phyloP scores from a whole-genome alignment of 2,888 invertebrate species.

The Pollenia amentaria region DNA sequence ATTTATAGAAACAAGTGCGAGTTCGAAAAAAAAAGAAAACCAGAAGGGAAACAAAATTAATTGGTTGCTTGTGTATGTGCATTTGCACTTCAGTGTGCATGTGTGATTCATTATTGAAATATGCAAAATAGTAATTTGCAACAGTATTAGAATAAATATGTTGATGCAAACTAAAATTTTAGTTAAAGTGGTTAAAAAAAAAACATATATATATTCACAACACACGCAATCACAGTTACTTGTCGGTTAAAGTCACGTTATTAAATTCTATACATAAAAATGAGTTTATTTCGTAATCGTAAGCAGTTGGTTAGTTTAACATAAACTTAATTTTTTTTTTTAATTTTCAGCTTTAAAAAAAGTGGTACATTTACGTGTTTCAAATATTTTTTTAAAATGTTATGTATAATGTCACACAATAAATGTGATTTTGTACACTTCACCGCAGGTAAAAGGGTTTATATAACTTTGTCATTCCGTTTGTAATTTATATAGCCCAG shows the following conservation, averaged over 20 bases:
- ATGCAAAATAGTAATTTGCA: conserved; percentile 26
- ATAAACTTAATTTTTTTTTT: no score
- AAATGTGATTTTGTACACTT: background rate
- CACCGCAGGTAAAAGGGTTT: no score
- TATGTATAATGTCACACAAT: background rate
- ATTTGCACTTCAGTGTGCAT: background rate
- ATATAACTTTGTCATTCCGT: no score
- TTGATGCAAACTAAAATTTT: no score
- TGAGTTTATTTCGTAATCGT: background rate
- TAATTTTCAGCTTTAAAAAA: no score
- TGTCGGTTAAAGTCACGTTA: conserved; percentile 70
- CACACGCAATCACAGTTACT: conserved; percentile 65
- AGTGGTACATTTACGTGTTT: background rate
- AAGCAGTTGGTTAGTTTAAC: background rate
- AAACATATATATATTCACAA: conserved; percentile 21
- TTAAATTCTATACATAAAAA: conserved; percentile 15
- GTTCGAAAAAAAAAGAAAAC: background rate
- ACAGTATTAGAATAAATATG: background rate
- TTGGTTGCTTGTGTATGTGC: background rate
- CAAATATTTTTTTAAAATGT: background rate
- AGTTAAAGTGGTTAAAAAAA: conserved; percentile 29
- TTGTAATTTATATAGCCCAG: no score
- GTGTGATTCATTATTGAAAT: background rate
- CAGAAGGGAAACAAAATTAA: background rate
- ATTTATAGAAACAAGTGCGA: background rate